These are phyloP conservation scores for Prionace glauca DNA, from an alignment of 2,797 vertebrate genomes.

Conservation along the genomic window DNA sequence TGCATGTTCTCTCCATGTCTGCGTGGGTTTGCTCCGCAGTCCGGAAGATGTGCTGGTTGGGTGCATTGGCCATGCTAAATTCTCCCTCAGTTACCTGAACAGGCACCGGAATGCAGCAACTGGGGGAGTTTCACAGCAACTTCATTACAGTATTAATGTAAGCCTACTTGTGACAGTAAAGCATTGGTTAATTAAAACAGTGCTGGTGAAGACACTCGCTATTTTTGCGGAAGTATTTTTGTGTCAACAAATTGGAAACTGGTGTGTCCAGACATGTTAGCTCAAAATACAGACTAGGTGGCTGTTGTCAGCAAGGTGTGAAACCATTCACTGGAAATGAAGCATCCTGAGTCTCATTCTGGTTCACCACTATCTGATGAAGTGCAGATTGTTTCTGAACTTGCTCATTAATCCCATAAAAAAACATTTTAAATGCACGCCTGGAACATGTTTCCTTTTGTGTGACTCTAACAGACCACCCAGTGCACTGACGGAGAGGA, in stretches of 20 bases:
- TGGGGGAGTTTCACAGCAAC: too few relatives aligned
- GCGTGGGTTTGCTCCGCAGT: too few relatives aligned
- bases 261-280: not conserved
- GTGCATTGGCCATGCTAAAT: too few relatives aligned
- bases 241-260: not conserved
- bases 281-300: not conserved
- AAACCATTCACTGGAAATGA: slow-evolving; percentile 14
- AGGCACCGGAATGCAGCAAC: too few relatives aligned
- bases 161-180: too few relatives aligned
- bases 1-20: too few relatives aligned
- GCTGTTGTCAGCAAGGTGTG: not conserved
- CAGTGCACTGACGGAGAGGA: not conserved
- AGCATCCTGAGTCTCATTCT: not conserved
- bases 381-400: not conserved
- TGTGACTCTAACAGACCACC: not conserved
- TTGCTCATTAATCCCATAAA: not conserved
- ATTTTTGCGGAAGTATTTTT: not conserved
- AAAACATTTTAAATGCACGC: not conserved
- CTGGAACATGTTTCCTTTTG: not conserved
- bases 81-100: too few relatives aligned
- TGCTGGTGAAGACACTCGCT: not conserved
- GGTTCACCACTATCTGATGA: not conserved
- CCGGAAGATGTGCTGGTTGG: too few relatives aligned
- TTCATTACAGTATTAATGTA: too few relatives aligned
- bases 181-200: not conserved